Percentiles rank a stretch among this genome's conserved stretches.
Conservation (phyloP, 2,888 invertebrate genomes). For the Operophtera brumata region DNA sequence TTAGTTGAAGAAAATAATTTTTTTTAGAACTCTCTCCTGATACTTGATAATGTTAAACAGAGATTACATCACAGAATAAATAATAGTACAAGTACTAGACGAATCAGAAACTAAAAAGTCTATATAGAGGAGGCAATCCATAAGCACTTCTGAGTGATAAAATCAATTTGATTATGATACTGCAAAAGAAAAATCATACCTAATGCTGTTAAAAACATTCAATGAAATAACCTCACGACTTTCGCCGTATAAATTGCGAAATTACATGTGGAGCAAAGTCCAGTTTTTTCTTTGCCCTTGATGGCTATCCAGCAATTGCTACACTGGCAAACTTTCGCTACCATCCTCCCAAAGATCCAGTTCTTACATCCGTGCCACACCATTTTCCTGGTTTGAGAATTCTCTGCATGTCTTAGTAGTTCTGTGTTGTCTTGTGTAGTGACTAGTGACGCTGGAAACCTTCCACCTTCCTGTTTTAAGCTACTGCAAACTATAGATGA, state of each 20-base stretch:
- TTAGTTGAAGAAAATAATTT: neutral
- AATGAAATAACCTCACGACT: too few species aligned
- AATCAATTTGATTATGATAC: too few species aligned
- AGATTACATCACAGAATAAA: too few species aligned
- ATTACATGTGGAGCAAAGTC: too few species aligned
- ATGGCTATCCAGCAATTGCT: neutral
- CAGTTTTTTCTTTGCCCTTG: too few species aligned
- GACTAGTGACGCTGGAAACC: constrained; percentile 1
- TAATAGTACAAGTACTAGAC: neutral
- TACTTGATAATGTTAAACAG: neutral
- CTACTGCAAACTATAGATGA: neutral
- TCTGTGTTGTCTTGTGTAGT: constrained; percentile 11
- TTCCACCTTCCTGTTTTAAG: neutral
- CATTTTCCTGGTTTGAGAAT: constrained; percentile 42
- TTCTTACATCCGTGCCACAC: constrained; percentile 47
- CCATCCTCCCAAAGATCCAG: neutral
- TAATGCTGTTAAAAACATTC: too few species aligned
- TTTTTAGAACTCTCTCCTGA: neutral
- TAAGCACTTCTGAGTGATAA: too few species aligned
- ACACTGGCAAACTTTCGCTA: neutral
- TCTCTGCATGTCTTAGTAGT: constrained; percentile 37
- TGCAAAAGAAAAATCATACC: too few species aligned
- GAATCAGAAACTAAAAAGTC: neutral
- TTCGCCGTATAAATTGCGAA: too few species aligned
- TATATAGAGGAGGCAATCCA: too few species aligned